Evolutionary conservation across 2,797 vertebrate species (phyloP), one percentile per base, ranked within the genome.

Genomic region (Psittacula derbiana): DNA sequence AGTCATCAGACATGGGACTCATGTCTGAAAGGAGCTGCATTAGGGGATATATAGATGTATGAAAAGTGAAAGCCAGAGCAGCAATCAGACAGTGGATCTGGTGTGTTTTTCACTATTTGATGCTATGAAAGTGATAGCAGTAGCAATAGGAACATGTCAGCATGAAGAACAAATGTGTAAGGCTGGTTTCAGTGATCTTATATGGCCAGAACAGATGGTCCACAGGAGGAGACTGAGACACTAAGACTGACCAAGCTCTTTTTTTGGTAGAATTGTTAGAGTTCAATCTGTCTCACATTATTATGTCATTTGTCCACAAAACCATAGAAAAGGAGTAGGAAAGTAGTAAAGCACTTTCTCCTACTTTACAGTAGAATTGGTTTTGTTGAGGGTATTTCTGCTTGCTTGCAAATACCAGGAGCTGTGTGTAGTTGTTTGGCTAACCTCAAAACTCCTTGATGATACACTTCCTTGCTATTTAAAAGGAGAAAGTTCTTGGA

Each of bases 251-350:
- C 8, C 15, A 75, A 65, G 21, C 4, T 50, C 10, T 57, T 65
- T 38, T 58, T 65, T 49, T 25, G 11, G 16, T 57, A n/a, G 60
- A 46, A 16, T 36, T 46, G 6, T 40, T 55, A 71, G n/a, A 73
- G 20, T 52, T 49, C 38, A 30, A 0, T 53, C 28, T 52, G 16
- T 58, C 38, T 52, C 52, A 6, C 0, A 0, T 40, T 38, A 27
- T 30, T 36, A 28, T 24, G 13, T 50, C 6, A 23, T 71, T 89
- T 85, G 33, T 71, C 28, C 41, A 69, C 21, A 78, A 78, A 86
- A 46, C 8, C 11, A 18, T 46, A 44, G 14, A 52, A 7, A 49
- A 70, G 30, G 64, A 60, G 60, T 24, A 18, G 30, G 31, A 50
- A 50, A 57, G 31, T 15, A 61, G 44, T 8, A 44, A 62, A 69